Conservation (phyloP, 2,113 vertebrate species). For the Xiphorhynchus elegans region DNA sequence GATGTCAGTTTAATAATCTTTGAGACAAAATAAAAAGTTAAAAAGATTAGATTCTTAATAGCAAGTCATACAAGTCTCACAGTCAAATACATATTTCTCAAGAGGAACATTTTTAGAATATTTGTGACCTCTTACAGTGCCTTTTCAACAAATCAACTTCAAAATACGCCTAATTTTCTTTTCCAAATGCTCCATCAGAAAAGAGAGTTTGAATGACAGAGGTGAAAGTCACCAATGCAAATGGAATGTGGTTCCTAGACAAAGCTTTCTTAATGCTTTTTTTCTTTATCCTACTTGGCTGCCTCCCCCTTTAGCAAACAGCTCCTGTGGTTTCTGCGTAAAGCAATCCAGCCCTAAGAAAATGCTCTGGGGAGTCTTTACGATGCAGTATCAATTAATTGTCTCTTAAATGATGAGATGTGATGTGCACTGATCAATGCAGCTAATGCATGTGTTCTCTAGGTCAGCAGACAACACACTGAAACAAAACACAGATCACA, state of each 20-base stretch:
- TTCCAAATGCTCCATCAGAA: neutral
- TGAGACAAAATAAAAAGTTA: neutral
- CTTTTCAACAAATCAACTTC: neutral
- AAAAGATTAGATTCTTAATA: neutral
- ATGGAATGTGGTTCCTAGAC: neutral
- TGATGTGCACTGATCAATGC: slow-evolving; percentile 69
- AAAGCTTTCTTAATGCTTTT: neutral
- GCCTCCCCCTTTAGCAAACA: neutral
- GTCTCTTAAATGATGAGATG: slow-evolving; percentile 66
- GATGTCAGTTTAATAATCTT: neutral
- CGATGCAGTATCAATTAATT: slow-evolving; percentile 74
- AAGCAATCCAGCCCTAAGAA: slow-evolving; percentile 59
- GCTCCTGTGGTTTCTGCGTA: slow-evolving; percentile 59
- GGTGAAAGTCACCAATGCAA: neutral
- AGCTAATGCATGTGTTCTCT: slow-evolving; percentile 68
- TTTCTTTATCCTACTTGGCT: neutral
- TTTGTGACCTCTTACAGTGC: neutral
- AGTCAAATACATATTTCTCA: neutral
- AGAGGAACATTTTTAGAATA: neutral
- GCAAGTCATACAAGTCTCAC: neutral
- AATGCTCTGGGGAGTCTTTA: slow-evolving; percentile 72
- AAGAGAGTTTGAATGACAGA: neutral
- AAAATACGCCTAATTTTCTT: neutral
- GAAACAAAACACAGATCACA: slow-evolving; percentile 54
- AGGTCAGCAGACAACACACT: slow-evolving; percentile 64